phyloP scores from a whole-genome alignment of 2,797 vertebrate genomes.

The Hyperoplus immaculatus region DNA sequence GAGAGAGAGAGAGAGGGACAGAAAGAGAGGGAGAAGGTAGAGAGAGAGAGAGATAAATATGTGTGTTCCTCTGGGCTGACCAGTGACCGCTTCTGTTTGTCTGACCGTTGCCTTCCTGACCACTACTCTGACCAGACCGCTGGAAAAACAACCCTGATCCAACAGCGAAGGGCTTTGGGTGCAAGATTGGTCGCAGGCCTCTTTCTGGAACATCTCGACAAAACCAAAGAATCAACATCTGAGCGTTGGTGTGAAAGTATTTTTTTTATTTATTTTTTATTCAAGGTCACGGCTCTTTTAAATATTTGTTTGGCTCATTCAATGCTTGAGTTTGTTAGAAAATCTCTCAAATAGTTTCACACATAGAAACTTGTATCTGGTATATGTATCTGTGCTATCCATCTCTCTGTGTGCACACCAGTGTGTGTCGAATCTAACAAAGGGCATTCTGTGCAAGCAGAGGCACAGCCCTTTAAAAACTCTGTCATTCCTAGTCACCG shows the following conservation, averaged over 20 bases:
- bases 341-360: background rate
- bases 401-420: background rate
- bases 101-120: slow-evolving; percentile 52
- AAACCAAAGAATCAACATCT: background rate
- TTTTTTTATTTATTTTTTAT: background rate
- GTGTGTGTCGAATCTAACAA: background rate
- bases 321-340: background rate
- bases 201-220: background rate
- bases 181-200: background rate
- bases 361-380: background rate
- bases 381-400: background rate
- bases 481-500: background rate
- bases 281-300: background rate
- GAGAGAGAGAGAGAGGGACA: background rate
- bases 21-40: background rate
- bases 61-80: slow-evolving; percentile 40
- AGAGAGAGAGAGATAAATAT: background rate
- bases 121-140: slow-evolving; percentile 47
- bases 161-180: background rate
- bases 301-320: background rate
- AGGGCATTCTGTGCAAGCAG: background rate
- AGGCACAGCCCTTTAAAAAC: background rate
- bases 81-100: slow-evolving; percentile 60
- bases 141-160: slow-evolving; percentile 40
- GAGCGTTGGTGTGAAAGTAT: background rate